phyloP scores from a whole-genome alignment of 2,113 vertebrate species.

The Epinephelus fuscoguttatus region DNA sequence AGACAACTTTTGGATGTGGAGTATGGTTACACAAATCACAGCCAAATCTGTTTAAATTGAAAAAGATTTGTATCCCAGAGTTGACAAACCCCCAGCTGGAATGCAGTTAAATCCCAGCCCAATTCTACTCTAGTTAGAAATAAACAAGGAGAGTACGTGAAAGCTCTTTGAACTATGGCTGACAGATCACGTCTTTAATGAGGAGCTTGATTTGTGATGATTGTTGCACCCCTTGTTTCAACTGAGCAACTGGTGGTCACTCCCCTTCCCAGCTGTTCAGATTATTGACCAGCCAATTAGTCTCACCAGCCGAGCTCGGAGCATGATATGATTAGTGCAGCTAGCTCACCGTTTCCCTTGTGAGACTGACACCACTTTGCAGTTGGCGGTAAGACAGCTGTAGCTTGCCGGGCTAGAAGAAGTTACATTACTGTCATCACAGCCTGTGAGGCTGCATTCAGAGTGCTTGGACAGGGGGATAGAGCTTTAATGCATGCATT shows the following conservation, averaged over 20 bases:
- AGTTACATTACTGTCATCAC: slow-evolving; percentile 24
- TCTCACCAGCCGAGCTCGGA: slow-evolving; percentile 43
- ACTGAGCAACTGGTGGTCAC: slow-evolving; percentile 50
- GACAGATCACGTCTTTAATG: slow-evolving; percentile 55
- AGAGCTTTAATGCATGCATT: slow-evolving; percentile 39
- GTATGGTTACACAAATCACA: background rate
- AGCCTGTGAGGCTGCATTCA: slow-evolving; percentile 19
- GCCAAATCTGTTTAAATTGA: background rate
- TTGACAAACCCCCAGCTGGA: background rate
- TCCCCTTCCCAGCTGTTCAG: slow-evolving; percentile 51
- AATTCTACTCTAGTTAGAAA: background rate
- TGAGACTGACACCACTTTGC: slow-evolving; percentile 50
- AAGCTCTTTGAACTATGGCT: slow-evolving; percentile 19
- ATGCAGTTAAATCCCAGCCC: background rate
- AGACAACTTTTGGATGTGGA: background rate
- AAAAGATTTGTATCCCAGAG: background rate
- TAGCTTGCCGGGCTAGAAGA: slow-evolving; percentile 27
- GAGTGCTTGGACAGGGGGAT: slow-evolving; percentile 2
- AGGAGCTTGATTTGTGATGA: slow-evolving; percentile 59
- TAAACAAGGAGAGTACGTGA: slow-evolving; percentile 2
- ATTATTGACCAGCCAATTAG: slow-evolving; percentile 68
- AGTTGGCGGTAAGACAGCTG: slow-evolving; percentile 35
- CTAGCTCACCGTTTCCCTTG: slow-evolving; percentile 47
- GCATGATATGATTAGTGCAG: slow-evolving; percentile 51
- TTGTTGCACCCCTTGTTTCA: slow-evolving; percentile 40